phyloP scores from a whole-genome alignment of 2,888 invertebrate species.

The Drosophila subquinaria region DNA sequence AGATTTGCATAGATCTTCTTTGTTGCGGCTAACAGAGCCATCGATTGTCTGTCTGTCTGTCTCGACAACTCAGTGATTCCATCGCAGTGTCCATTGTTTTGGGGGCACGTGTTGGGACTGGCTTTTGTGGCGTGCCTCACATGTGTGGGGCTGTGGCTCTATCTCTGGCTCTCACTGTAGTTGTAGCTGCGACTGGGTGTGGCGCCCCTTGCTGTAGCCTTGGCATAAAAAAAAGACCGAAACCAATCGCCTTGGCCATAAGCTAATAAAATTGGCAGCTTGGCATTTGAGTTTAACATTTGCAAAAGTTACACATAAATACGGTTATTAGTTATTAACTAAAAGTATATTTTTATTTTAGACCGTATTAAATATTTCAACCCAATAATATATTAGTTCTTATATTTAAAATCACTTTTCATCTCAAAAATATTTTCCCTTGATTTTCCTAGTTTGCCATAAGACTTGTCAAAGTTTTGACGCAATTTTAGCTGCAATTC shows the following conservation, averaged over 20 bases:
- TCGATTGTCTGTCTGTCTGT: conserved; percentile 49
- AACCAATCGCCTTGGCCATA: conserved; percentile 59
- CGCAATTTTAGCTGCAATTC: conserved; percentile 67
- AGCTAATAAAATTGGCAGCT: conserved; percentile 42
- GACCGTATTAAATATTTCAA: conserved; percentile 6
- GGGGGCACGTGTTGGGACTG: conserved; percentile 47
- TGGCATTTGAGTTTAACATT: conserved; percentile 43
- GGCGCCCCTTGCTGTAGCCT: conserved; percentile 61
- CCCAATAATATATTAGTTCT: not conserved
- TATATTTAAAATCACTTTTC: not conserved
- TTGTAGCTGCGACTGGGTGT: conserved; percentile 47
- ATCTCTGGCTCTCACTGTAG: not conserved
- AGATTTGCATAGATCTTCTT: conserved; percentile 61
- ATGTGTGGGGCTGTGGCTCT: conserved; percentile 54
- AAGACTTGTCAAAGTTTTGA: conserved; percentile 44
- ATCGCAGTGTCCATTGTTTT: conserved; percentile 53
- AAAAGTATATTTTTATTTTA: conserved; percentile 21
- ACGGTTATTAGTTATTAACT: conserved; percentile 50
- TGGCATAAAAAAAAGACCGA: conserved; percentile 55
- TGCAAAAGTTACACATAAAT: conserved; percentile 55
- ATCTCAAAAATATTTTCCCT: not conserved
- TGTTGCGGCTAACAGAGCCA: conserved; percentile 56
- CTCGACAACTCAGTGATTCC: conserved; percentile 40
- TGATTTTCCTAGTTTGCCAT: conserved; percentile 6
- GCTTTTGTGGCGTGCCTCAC: conserved; percentile 39